Base-by-base conservation (phyloP, 2,888 invertebrate species). In the Malacosoma neustria region DNA sequence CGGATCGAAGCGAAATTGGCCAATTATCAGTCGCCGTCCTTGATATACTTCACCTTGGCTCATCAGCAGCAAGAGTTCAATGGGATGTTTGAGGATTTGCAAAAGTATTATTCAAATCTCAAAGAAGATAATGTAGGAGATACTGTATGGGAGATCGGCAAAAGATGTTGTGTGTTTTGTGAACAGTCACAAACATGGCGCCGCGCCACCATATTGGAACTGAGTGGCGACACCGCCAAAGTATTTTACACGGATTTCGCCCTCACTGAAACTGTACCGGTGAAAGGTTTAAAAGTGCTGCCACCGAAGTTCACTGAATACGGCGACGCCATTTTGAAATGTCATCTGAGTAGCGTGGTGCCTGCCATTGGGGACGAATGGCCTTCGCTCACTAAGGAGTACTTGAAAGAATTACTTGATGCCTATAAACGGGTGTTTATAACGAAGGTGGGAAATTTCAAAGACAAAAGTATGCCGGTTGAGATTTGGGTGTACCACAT, bases 241-340 rank as follows among this genome's bases (percentile, higher is more conserved):
- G 88, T 95, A 0, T 90, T 89, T 43, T 84, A 93, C 31, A 87
- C 89, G 11, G 95, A 96, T 56, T 88, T 89, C 44, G 91, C 90
- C 0, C 72, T 75, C 33, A 72, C 81, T 2, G 87, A 89, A 45
- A 73, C 71, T 1, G 76, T 91, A 9, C 59, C 68, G 0, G 35
- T 57, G 0, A 56, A 72, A 1, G 62, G 77, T 33, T 63, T 93
- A 11, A 88, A 80, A 35, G 70, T 79, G 1, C 72, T 93, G 3
- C 61, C 82, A 7, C 51, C 72, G 0, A 65, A 82, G 5, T 91
- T 92, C 43, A 57, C 67, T 4, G 61, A 66, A 0, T 65, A 87
- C 1, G 86, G 88, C 0, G 87, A 89, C 40, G 89, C 89, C 0
- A 89, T 90, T 0, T 76, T 90, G 13, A 88, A 88, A 46, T 92